Evolutionary conservation across 1,140 invertebrate species (phyloP), one percentile per base, ranked within the genome.

Genomic region (Oreohelix idahoensis): DNA sequence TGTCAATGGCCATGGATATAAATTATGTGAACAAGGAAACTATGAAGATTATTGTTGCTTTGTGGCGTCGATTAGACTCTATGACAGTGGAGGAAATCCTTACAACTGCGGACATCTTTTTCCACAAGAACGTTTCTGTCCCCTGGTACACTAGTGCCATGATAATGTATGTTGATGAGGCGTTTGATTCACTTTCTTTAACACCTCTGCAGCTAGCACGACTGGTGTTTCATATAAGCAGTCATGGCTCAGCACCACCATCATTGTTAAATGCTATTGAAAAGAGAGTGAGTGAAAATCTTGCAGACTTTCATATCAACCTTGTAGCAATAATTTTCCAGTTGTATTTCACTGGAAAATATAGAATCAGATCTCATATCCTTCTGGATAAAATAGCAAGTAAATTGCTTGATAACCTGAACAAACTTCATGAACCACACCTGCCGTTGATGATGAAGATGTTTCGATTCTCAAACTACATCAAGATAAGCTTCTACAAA

Each of bases 401-500:
- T 15, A 82, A 75, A 63, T 32, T 82, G 36, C 35, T 82, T 5
- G 36, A 82, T 1, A 71, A 82, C 26, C 51, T 82, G 10, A 29
- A 75, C 11, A 35, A 32, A 35, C 4, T 82, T 26, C 39, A 53
- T 39, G 13, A 35, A 53, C 10, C 26, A 29, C 32, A 75, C 35
- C 39, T 82, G 10, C 80, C 42, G 11, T 58, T 82, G 71, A 35
- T 82, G 35, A 82, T 82, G 80, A 82, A 82, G 42, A 75, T 66
- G 49, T 58, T 82, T 23, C 8, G 80, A 39, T 75, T 29, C 39
- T 82, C 80, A 35, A 82, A 82, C 32, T 82, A 58, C 32, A 75
- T 82, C 17, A 82, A 82, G n/a, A 23, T 75, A 13, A 82, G 80
- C 36, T 82, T 82, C 51, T 82, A 82, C 51, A 74, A 74, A 58